These are phyloP conservation scores for Saccostrea echinata DNA, from an alignment of 1,140 invertebrate species.

Conservation along the genomic window DNA sequence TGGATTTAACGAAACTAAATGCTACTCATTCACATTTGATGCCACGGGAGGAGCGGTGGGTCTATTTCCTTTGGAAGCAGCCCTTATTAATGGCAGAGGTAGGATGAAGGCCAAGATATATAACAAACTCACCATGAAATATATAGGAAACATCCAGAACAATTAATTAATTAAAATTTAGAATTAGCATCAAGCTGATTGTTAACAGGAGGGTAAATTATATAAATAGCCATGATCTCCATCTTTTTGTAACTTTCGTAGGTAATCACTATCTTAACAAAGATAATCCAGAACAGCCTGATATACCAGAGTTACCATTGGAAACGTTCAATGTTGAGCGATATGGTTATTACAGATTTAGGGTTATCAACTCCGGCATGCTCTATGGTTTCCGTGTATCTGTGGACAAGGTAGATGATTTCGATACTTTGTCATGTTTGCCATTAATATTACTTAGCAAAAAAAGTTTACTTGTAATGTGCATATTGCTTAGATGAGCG, in stretches of 20 bases:
- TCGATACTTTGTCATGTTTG: not conserved
- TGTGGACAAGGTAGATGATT: conserved; percentile 34
- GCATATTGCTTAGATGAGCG: too few relatives aligned
- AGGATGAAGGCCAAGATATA: not conserved
- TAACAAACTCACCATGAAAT: not conserved
- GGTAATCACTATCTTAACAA: conserved; percentile 22
- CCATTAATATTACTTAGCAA: too few relatives aligned
- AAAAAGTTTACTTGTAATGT: too few relatives aligned
- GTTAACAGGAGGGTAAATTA: too few relatives aligned
- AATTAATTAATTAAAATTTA: not conserved
- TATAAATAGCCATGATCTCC: not conserved
- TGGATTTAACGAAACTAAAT: conserved; percentile 46
- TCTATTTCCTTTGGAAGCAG: conserved; percentile 43
- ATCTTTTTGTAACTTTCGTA: not conserved
- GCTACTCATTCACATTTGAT: conserved; percentile 31
- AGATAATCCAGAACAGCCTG: conserved; percentile 21
- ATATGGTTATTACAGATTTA: conserved; percentile 42
- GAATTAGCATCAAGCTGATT: not conserved
- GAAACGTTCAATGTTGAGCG: conserved; percentile 31
- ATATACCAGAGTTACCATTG: conserved; percentile 17
- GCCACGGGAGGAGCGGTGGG: conserved; percentile 40
- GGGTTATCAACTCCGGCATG: conserved; percentile 43
- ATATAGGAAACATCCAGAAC: not conserved
- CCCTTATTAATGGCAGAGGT: conserved; percentile 46
- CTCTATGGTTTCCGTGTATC: conserved; percentile 49